phyloP scores from a whole-genome alignment of 2,797 vertebrate species.

The Myotis findleyi region DNA sequence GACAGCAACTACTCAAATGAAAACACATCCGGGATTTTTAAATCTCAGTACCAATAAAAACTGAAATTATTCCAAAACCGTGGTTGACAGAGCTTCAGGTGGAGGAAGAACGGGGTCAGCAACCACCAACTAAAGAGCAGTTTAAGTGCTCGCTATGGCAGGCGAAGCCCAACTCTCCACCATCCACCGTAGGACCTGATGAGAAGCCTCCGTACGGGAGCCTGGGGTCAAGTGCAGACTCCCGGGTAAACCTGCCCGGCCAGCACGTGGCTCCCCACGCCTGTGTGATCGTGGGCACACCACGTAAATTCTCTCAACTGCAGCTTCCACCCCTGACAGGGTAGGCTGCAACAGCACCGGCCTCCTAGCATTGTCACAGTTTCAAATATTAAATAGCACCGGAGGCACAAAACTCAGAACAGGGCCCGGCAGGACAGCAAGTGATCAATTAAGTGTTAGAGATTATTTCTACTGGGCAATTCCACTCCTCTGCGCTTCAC shows the following conservation, averaged over 20 bases:
- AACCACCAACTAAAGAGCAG: not conserved
- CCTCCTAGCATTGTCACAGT: not conserved
- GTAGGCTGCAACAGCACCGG: not conserved
- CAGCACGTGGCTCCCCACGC: not conserved
- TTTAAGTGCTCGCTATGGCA: not conserved
- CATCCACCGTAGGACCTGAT: accelerated
- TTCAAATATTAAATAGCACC: not conserved
- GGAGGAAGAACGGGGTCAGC: not conserved
- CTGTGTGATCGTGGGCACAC: not conserved
- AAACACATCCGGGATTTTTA: not conserved
- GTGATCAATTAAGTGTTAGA: not conserved
- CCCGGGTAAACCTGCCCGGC: not conserved
- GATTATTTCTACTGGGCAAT: not conserved
- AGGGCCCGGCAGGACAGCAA: not conserved
- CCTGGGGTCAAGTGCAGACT: too few species aligned
- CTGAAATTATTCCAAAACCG: not conserved
- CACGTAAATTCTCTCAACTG: not conserved
- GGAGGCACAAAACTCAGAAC: not conserved
- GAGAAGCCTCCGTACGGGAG: not conserved
- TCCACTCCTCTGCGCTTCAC: not conserved
- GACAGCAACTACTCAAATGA: not conserved
- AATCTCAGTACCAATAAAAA: not conserved
- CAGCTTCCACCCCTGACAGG: not conserved
- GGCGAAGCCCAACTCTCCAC: not conserved
- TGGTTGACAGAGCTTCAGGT: not conserved